Conservation (phyloP, 1,140 invertebrate species). For the Psilanteris sp. region DNA sequence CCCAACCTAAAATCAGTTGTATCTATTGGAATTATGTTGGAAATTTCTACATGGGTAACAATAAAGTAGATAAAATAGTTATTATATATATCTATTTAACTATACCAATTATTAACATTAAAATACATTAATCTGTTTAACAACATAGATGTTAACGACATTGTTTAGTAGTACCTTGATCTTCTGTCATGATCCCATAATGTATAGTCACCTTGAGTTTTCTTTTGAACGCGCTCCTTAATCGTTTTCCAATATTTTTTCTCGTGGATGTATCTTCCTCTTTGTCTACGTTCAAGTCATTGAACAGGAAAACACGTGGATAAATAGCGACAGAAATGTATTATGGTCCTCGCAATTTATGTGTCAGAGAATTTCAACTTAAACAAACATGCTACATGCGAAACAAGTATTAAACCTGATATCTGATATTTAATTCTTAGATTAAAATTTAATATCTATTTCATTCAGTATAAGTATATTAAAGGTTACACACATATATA, state of each 20-base stretch:
- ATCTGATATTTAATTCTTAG: constrained; percentile 26
- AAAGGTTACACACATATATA: no score
- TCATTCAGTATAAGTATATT: no score
- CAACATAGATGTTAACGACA: constrained; percentile 21
- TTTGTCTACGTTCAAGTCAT: constrained; percentile 14
- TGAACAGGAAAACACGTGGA: constrained; percentile 39
- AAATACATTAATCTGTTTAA: neutral
- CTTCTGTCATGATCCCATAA: constrained; percentile 16
- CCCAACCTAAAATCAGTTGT: no score
- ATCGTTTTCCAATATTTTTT: constrained; percentile 59
- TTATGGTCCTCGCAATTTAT: neutral
- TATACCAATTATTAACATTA: no score
- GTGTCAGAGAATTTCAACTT: constrained; percentile 2
- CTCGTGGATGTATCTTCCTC: constrained; percentile 3
- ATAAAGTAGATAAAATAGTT: no score
- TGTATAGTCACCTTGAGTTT: constrained; percentile 31
- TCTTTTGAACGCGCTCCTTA: constrained; percentile 18
- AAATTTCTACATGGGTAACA: no score
- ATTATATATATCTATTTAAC: no score
- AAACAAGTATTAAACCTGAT: constrained; percentile 18
- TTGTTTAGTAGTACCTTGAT: constrained; percentile 25
- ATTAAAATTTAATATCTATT: no score
- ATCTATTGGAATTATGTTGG: no score
- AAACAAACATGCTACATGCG: constrained; percentile 16
- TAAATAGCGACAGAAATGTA: constrained; percentile 1